phyloP scores from a whole-genome alignment of 1,140 invertebrate genomes.

The Oncopeltus fasciatus region DNA sequence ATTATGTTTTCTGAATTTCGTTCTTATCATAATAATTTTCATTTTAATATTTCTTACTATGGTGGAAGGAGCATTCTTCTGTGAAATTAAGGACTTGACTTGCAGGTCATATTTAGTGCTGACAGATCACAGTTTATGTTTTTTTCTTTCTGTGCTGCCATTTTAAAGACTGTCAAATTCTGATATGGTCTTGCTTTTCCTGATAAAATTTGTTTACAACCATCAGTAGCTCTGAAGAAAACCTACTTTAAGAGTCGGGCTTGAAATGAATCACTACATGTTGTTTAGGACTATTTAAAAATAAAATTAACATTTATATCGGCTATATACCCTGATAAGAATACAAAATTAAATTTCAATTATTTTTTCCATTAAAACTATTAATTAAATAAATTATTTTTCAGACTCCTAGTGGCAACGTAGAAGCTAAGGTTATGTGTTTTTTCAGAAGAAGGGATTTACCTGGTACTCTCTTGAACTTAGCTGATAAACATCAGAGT shows the following conservation, averaged over 20 bases:
- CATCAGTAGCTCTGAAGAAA: not conserved
- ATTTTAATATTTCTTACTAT: too few relatives aligned
- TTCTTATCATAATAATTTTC: too few relatives aligned
- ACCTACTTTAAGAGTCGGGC: not conserved
- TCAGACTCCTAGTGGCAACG: conserved; percentile 86
- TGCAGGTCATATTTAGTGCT: too few relatives aligned
- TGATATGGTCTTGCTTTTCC: too few relatives aligned
- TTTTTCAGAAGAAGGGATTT: conserved; percentile 94
- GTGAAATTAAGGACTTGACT: too few relatives aligned
- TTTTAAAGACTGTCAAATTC: too few relatives aligned
- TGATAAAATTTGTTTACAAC: too few relatives aligned
- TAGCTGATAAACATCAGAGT: conserved; percentile 98
- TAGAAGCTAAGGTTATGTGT: conserved; percentile 98
- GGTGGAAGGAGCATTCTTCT: too few relatives aligned
- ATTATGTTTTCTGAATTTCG: too few relatives aligned
- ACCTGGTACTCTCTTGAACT: conserved; percentile 78
- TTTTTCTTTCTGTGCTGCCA: too few relatives aligned
- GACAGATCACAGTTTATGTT: too few relatives aligned
- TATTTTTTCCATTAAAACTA: not conserved
- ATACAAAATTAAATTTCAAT: not conserved
- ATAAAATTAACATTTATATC: not conserved
- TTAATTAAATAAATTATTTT: conserved; percentile 26
- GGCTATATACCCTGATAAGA: not conserved
- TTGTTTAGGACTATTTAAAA: not conserved
- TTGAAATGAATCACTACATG: not conserved